Evolutionary conservation across 2,113 vertebrate genomes (phyloP).

Genomic region (Odontesthes bonariensis): DNA sequence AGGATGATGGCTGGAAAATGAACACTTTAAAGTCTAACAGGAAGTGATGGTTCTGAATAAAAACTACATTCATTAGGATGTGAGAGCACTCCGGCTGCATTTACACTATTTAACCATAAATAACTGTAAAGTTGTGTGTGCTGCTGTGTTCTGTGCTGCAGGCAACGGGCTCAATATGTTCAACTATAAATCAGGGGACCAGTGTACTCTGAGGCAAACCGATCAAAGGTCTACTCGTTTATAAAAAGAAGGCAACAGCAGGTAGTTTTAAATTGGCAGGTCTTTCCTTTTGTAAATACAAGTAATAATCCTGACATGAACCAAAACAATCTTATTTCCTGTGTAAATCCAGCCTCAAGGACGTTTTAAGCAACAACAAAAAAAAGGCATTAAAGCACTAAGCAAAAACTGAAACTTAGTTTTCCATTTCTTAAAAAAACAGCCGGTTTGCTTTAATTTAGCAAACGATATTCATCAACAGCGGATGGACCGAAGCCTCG

Average conservation of each 20-base stretch:
- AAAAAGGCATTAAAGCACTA: slow-evolving; percentile 24
- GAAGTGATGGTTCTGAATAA: no score
- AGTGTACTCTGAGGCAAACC: background rate
- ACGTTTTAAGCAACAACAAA: background rate
- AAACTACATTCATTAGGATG: no score
- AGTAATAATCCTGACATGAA: background rate
- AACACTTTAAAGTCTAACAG: no score
- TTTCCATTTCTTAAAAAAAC: background rate
- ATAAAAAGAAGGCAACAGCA: slow-evolving; percentile 58
- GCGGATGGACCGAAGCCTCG: no score
- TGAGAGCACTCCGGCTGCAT: slow-evolving; percentile 1
- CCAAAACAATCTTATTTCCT: background rate
- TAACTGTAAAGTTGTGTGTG: no score
- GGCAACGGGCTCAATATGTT: no score
- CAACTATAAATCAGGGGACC: background rate
- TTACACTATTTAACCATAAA: background rate
- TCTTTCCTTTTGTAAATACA: slow-evolving; percentile 8
- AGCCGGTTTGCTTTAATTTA: background rate
- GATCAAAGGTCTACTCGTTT: background rate
- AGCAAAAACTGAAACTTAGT: background rate
- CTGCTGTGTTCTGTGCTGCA: no score
- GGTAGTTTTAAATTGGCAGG: slow-evolving; percentile 50
- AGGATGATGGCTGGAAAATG: background rate
- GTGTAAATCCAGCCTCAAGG: slow-evolving; percentile 24
- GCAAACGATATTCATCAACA: background rate